Base-by-base conservation (phyloP, 2,888 invertebrate genomes). In the Protula sp. region DNA sequence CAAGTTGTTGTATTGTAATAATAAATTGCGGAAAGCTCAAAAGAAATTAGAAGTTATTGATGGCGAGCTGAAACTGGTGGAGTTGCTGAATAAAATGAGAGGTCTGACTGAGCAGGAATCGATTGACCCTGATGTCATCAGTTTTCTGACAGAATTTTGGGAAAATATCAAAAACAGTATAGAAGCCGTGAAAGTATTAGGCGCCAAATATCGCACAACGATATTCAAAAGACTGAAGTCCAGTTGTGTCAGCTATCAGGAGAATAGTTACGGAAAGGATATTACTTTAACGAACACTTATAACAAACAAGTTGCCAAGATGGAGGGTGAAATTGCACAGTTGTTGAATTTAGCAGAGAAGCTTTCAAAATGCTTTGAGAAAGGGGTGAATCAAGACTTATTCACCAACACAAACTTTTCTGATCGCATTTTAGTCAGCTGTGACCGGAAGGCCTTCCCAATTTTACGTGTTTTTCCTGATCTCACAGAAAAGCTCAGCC, bases 391-490 rank as follows among this genome's bases (percentile, higher is more conserved):
- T 55, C 74, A 73, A 56, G 72, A 77, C 31, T 67, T 76, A 52
- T 74, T 74, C 56, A 67, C 71, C 3, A 70, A 72, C 55, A 69
- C 72, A 1, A 58, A 63, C 30, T 75, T 77, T 56, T 68, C 73
- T 3, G 71, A 76, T 48, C 65, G 70, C 29, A 64, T 78, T 31
- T 64, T 77, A 31, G 69, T 74, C 22, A 62, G 66, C 1, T 76
- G 76, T 67, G 76, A 78, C 64, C 67, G 71, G 31, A 75, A 75
- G 64, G 74, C 74, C 3, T 78, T 77, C 61, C 77, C 78, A 3
- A 62, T 78, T 30, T 68, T 78, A 47, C 69, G 74, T 38, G 62
- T 78, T 30, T 66, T 77, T 55, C 73, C 74, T 29, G 77, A 77
- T 63, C 59, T 78, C 29, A 70, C 70, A 50, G 69, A 68, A 54